Evolutionary conservation across 2,797 vertebrate genomes (phyloP), one percentile per base, ranked within the genome.

Genomic region (Fringilla coelebs): DNA sequence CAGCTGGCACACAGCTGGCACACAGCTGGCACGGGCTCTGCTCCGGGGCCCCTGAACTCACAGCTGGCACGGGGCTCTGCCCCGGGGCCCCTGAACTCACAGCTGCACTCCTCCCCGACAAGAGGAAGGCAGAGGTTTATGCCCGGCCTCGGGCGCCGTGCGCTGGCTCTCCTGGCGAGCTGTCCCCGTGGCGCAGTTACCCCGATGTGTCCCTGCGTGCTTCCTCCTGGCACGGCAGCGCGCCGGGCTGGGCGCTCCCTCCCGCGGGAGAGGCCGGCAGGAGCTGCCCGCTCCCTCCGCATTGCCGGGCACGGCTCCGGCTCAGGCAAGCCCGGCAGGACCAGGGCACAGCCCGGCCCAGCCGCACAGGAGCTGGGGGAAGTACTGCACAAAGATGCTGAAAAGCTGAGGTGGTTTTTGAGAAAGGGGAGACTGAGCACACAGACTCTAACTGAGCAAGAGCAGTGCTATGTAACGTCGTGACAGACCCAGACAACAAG

Each of bases 361-460:
- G 41, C 17, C 41, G 41, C 0, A 0, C 2, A 2, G 68, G 43
- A 29, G 31, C 1, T 1, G 5, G 17, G 31, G 5, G 11, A 67
- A 54, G 46, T 2, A 4, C 8, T 4, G 52, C 11, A 0, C 45
- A 6, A 17, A 58, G 51, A 2, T 31, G 31, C 67, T 43, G 7
- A 34, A 70, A 68, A 62, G 29, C 38, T 25, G 29, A 48, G n/a
- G 7, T 10, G 17, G 10, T 38, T 60, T 77, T 21, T 34, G 57
- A 40, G 72, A 36, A 67, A 77, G 17, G 18, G 34, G 26, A 54
- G 21, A 5, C 52, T 31, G 18, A 79, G 71, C 45, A 18, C 40
- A 13, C 1, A 1, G 66, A 1, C 31, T 80, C 28, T 34, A 70
- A 54, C 0, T 11, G 49, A 67, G 40, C 46, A n/a, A 5, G 8